Evolutionary conservation across 2,797 vertebrate genomes (phyloP), one percentile per base, ranked within the genome.

Genomic region (Esox masquinongy): DNA sequence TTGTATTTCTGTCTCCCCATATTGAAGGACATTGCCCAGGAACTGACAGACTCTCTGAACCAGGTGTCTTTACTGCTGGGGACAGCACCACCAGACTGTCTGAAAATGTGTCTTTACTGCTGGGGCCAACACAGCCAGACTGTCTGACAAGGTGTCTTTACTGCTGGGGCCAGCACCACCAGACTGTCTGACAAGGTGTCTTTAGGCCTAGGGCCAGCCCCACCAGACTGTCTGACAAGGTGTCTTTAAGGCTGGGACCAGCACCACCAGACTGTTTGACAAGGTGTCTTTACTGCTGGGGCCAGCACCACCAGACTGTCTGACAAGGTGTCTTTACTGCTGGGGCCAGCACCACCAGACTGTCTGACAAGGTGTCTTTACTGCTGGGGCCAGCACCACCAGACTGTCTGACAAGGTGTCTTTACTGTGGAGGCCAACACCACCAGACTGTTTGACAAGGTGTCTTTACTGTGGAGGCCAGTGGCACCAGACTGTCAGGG

Each of bases 11-110:
- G 16, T 43, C 61, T 66, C 24, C 56, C 29, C 29, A 11, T 64
- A 4, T 34, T 66, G 53, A 72, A 69, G 74, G 74, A 64, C 69
- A 59, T 36, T 5, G 73, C 36, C 72, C 64, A 74, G 74, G 73
- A 61, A 68, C 82, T 81, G 82, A 77, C 80, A 82, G 78, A 72
- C 77, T 74, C 69, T 29, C 59, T 82, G 83, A n/a, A 82, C 83
- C 80, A 74, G 66, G 68, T 78, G 77, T 82, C 66, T 78, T 76
- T 79, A 68, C 78, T 69, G 49, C 59, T 79, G 61, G 19, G 70
- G 77, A 73, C 79, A 50, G 49, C 49, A 50, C 49, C 49, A 50
- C 49, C 80, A 78, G 78, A 69, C 77, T 74, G 70, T 17, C 59
- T 82, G 80, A 82, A 80, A 80, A 76, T 56, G 63, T 78, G 77